Evolutionary conservation across 2,797 vertebrate species (phyloP).

Genomic region (Premnoplex brunnescens): DNA sequence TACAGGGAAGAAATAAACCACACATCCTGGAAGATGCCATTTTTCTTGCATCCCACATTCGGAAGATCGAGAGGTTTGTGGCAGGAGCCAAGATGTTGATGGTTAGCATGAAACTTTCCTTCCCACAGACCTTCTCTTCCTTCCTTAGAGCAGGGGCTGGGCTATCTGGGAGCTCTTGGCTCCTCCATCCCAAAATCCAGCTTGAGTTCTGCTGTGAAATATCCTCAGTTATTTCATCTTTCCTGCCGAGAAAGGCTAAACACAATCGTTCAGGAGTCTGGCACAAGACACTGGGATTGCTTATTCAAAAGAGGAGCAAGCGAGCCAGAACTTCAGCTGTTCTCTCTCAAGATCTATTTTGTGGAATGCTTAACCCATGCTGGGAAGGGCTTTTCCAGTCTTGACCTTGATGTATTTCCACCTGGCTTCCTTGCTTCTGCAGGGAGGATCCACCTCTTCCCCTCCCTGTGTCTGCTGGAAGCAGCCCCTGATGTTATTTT

Average conservation of each 20-base stretch:
- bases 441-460: background rate
- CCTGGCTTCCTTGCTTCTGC: background rate
- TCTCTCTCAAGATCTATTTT: background rate
- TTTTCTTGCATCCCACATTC: constrained; percentile 12
- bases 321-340: constrained; percentile 41
- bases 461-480: background rate
- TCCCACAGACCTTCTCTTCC: constrained; percentile 6
- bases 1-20: constrained; percentile 28
- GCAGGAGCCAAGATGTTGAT: background rate
- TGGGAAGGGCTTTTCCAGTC: background rate
- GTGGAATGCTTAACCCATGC: background rate
- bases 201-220: constrained; percentile 4
- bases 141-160: background rate
- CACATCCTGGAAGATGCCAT: constrained; percentile 31
- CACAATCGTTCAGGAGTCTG: constrained; percentile 6
- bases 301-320: constrained; percentile 19
- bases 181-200: background rate
- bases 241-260: constrained; percentile 38
- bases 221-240: background rate
- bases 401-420: background rate
- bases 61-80: background rate
- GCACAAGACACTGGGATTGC: background rate
- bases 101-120: background rate
- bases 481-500: background rate
- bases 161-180: constrained; percentile 35